Percentiles rank a stretch among this genome's conserved stretches.
phyloP scores from a whole-genome alignment of 1,140 invertebrate species.

The Wasmannia auropunctata region DNA sequence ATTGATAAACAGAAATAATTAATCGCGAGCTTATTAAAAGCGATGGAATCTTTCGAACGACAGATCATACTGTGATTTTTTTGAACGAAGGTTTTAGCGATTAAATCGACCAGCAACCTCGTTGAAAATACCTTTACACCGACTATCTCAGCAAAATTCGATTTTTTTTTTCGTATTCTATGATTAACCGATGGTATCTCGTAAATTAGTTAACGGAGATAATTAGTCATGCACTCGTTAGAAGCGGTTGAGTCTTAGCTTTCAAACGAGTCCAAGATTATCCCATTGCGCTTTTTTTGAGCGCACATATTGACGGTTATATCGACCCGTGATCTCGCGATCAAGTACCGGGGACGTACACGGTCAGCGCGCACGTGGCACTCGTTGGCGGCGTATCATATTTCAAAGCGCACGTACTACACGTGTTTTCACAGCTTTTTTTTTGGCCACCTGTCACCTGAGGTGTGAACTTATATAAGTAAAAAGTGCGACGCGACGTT shows the following conservation, averaged over 20 bases:
- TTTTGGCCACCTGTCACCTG: neutral
- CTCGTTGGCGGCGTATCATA: neutral
- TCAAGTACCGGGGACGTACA: neutral
- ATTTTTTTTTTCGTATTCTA: neutral
- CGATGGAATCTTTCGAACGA: neutral
- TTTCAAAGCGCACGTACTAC: neutral
- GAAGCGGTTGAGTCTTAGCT: neutral
- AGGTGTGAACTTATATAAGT: neutral
- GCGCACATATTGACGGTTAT: neutral
- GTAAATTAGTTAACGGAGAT: neutral
- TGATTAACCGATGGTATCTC: neutral
- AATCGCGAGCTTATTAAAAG: neutral
- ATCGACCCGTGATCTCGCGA: neutral
- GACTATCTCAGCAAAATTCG: neutral
- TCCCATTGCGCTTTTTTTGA: neutral
- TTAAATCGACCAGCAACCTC: neutral
- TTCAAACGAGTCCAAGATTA: neutral
- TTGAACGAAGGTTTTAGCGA: neutral
- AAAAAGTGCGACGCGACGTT: neutral
- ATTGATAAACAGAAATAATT: neutral
- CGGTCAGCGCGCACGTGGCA: neutral
- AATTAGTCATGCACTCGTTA: neutral
- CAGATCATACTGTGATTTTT: neutral
- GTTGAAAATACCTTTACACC: neutral
- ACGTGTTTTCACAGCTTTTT: neutral